Conservation (phyloP, 2,797 vertebrate species). For the Melanotaenia parkinsoni region DNA sequence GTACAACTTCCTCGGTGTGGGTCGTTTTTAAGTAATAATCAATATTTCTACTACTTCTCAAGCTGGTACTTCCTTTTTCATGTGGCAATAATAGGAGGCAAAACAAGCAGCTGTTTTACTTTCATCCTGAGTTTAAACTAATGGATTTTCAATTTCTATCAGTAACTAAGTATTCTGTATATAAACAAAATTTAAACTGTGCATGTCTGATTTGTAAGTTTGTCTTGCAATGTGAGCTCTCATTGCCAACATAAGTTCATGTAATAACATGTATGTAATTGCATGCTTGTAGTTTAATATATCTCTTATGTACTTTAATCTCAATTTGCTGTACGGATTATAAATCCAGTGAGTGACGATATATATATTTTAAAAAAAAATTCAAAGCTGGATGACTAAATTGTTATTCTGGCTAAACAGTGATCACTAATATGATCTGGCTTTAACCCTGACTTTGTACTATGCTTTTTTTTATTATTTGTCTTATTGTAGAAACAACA, state of each 20-base stretch:
- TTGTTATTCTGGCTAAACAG: too few species aligned
- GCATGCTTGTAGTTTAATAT: not conserved
- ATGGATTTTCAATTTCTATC: not conserved
- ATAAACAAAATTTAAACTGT: not conserved
- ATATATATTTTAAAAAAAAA: too few species aligned
- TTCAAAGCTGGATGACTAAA: too few species aligned
- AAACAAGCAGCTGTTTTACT: too few species aligned
- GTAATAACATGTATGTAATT: not conserved
- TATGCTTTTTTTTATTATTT: not conserved
- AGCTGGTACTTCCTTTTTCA: too few species aligned
- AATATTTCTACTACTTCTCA: too few species aligned
- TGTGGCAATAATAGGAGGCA: too few species aligned
- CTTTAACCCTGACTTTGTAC: not conserved
- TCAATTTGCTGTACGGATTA: not conserved
- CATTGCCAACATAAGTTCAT: not conserved
- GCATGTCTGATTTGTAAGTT: not conserved
- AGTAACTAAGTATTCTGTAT: too few species aligned
- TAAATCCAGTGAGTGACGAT: too few species aligned
- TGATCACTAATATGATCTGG: not conserved
- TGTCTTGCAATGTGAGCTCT: not conserved
- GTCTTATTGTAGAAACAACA: not conserved
- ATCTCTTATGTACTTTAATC: not conserved
- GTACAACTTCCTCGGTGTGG: too few species aligned
- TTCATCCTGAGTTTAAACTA: too few species aligned
- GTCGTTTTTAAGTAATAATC: too few species aligned